Conservation (phyloP, 2,888 invertebrate species). For the Caenorhabditis japonica region DNA sequence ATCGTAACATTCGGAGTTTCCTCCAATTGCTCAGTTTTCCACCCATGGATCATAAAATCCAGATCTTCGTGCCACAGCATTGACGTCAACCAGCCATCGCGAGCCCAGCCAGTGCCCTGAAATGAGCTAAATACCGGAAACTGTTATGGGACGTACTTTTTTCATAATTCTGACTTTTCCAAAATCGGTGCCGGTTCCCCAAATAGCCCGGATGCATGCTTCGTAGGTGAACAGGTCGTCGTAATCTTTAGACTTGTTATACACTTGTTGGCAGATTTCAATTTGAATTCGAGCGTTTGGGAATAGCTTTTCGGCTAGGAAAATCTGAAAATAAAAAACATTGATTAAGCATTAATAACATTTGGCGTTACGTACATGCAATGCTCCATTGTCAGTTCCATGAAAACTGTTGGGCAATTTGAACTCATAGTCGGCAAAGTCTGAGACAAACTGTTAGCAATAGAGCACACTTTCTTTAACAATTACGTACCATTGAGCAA, state of each 20-base stretch:
- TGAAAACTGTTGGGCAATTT: conserved; percentile 54
- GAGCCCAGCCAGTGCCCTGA: conserved; percentile 57
- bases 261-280: conserved; percentile 44
- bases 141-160: conserved; percentile 30
- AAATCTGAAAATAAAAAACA: conserved; percentile 32
- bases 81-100: conserved; percentile 57
- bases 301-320: conserved; percentile 47
- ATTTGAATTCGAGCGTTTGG: conserved; percentile 28
- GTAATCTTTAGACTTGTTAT: conserved; percentile 53
- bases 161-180: conserved; percentile 50
- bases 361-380: conserved; percentile 57
- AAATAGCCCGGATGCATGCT: conserved; percentile 62
- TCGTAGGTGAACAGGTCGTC: conserved; percentile 66
- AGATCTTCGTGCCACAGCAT: conserved; percentile 49
- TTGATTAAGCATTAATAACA: not conserved
- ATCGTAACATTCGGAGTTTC: conserved; percentile 11
- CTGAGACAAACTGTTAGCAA: conserved; percentile 13
- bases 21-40: conserved; percentile 44
- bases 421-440: conserved; percentile 54
- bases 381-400: conserved; percentile 61
- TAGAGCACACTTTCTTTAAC: not conserved
- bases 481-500: conserved; percentile 36
- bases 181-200: conserved; percentile 56
- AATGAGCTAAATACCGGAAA: not conserved
- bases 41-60: conserved; percentile 61